phyloP scores from a whole-genome alignment of 2,797 vertebrate species.

The Rhinatrema bivittatum region DNA sequence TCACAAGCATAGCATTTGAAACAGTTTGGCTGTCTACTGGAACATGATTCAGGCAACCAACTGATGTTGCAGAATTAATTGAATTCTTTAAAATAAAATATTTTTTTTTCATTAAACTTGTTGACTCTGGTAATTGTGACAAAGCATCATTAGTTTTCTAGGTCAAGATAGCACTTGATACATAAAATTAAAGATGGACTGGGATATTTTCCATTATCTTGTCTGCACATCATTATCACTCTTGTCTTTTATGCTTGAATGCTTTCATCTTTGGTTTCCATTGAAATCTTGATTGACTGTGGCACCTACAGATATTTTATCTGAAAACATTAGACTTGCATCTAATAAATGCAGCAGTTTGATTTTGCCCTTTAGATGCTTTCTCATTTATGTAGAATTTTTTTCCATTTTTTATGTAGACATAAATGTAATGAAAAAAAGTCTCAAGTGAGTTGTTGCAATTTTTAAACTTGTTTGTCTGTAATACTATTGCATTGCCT shows the following conservation, averaged over 20 bases:
- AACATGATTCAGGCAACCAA: constrained; percentile 22
- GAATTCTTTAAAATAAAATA: constrained; percentile 42
- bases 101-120: constrained; percentile 14
- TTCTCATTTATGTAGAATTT: constrained; percentile 40
- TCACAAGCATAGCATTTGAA: constrained; percentile 12
- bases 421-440: constrained; percentile 47
- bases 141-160: constrained; percentile 65
- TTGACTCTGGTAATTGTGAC: constrained; percentile 65
- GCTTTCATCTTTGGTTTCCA: constrained; percentile 70
- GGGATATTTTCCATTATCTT: constrained; percentile 77
- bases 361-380: constrained; percentile 61
- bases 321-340: constrained; percentile 67
- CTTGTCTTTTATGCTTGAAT: constrained; percentile 76
- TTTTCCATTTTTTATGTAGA: constrained; percentile 40
- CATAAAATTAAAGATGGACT: constrained; percentile 69
- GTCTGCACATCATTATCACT: constrained; percentile 73
- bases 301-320: constrained; percentile 70
- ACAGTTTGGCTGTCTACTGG: constrained; percentile 1
- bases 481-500: too few relatives aligned
- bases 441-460: constrained; percentile 38
- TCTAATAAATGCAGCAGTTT: constrained; percentile 70
- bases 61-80: constrained; percentile 37
- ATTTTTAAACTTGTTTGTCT: constrained; percentile 35
- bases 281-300: constrained; percentile 84
- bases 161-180: constrained; percentile 63